Evolutionary conservation across 2,888 invertebrate genomes (phyloP).

Genomic region (Spodoptera exigua): DNA sequence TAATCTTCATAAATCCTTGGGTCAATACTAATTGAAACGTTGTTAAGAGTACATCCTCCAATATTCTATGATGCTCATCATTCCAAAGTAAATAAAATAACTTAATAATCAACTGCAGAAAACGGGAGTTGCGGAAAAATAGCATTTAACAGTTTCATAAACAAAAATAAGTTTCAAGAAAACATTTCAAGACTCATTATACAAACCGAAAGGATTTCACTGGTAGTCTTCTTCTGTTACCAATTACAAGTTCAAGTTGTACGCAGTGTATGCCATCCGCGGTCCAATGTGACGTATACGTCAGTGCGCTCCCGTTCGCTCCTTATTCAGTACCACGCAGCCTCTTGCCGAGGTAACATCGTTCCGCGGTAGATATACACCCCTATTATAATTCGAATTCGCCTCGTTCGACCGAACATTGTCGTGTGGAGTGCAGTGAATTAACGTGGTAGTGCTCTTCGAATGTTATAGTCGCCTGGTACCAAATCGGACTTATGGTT

Average conservation of each 20-base stretch:
- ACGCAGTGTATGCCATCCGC: slow-evolving; percentile 70
- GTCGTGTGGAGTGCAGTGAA: slow-evolving; percentile 84
- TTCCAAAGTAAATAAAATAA: too few species aligned
- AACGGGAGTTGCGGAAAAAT: background rate
- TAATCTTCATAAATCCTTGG: too few species aligned
- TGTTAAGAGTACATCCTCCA: too few species aligned
- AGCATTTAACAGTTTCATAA: background rate
- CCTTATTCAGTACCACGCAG: slow-evolving; percentile 83
- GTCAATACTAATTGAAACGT: too few species aligned
- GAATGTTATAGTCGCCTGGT: slow-evolving; percentile 58
- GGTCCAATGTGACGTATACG: slow-evolving; percentile 69
- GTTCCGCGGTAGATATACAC: slow-evolving; percentile 52
- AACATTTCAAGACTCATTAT: slow-evolving; percentile 26
- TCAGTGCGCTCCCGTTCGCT: slow-evolving; percentile 75
- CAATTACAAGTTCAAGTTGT: slow-evolving; percentile 55
- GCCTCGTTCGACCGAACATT: slow-evolving; percentile 51
- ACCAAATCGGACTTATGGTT: slow-evolving; percentile 53
- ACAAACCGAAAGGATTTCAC: slow-evolving; percentile 27
- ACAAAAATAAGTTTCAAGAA: slow-evolving; percentile 1
- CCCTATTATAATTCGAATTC: slow-evolving; percentile 41
- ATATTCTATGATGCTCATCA: too few species aligned
- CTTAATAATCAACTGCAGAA: too few species aligned
- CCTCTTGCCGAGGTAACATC: slow-evolving; percentile 77
- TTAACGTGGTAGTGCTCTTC: slow-evolving; percentile 66
- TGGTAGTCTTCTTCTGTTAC: slow-evolving; percentile 39